Evolutionary conservation across 2,113 vertebrate genomes (phyloP), one percentile per base, ranked within the genome.

Genomic region (Cichladusa arquata): DNA sequence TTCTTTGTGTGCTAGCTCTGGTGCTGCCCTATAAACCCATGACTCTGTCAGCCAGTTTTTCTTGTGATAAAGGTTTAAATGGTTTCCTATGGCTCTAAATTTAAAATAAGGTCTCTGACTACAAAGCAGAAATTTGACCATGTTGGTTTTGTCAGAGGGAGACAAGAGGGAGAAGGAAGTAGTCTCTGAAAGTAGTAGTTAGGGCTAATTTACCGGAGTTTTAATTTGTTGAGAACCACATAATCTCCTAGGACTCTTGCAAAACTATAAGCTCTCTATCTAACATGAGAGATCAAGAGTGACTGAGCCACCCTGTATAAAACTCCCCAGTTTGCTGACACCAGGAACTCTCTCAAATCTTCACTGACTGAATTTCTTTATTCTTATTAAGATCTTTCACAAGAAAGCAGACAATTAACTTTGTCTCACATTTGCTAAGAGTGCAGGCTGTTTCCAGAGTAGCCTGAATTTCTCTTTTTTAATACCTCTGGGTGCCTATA

Each of bases 221-320:
- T 95, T 78, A 81, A 45, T 96, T 94, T 89, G 56, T 86, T 93
- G 85, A 81, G 79, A 95, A 71, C 51, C 20, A 53, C 3, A 2
- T 28, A 56, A 71, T 81, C 64, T 78, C 31, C n/a, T 62, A 64
- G 40, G 33, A 50, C 45, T 81, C 38, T 67, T 90, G 76, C 65
- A 88, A 80, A 94, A 93, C 71, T 62, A 8, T 57, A 65, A 90
- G 22, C 17, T 73, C 44, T 54, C 25, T 66, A n/a, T 81, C 54
- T 87, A 62, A 64, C 14, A 44, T 9, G 20, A 70, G 58, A 51
- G 4, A 85, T 36, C 54, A 45, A 61, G 62, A 54, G 47, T n/a
- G 56, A 74, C 8, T 45, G 60, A 88, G 48, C 11, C 72, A 61
- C 28, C 25, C 2, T 45, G 28, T 71, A 47, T 60, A 88, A 88